These are phyloP conservation scores for Saguinus midas DNA, from an alignment of 2,113 vertebrate genomes.

Conservation along the genomic window DNA sequence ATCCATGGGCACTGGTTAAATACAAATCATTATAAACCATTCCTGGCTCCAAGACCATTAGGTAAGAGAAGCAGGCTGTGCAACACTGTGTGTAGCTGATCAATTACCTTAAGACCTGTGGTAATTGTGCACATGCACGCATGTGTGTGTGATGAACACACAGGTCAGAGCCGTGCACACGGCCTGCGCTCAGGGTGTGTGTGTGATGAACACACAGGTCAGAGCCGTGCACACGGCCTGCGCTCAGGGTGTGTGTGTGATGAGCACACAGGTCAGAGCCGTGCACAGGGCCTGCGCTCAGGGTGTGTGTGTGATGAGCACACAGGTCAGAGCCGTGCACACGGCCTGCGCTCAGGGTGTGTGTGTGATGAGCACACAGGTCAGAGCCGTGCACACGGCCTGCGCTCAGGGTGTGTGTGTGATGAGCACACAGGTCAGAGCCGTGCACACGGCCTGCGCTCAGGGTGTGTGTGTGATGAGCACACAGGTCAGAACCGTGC, in stretches of 20 bases:
- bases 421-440: too few species aligned
- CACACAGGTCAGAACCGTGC: neutral
- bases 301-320: too few species aligned
- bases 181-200: neutral
- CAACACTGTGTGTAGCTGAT: neutral
- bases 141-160: too few species aligned
- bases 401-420: too few species aligned
- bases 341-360: too few species aligned
- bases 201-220: too few species aligned
- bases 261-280: too few species aligned
- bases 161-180: neutral
- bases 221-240: neutral
- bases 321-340: too few species aligned
- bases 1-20: neutral
- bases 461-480: neutral
- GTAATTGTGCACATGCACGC: accelerated
- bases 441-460: neutral
- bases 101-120: neutral
- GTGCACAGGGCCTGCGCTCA: neutral
- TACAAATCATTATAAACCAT: neutral
- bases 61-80: neutral
- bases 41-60: neutral
- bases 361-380: too few species aligned
- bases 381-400: too few species aligned
- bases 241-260: too few species aligned